Evolutionary conservation across 1,140 invertebrate genomes (phyloP), one percentile per base, ranked within the genome.

Genomic region (Lepidurus packardi): DNA sequence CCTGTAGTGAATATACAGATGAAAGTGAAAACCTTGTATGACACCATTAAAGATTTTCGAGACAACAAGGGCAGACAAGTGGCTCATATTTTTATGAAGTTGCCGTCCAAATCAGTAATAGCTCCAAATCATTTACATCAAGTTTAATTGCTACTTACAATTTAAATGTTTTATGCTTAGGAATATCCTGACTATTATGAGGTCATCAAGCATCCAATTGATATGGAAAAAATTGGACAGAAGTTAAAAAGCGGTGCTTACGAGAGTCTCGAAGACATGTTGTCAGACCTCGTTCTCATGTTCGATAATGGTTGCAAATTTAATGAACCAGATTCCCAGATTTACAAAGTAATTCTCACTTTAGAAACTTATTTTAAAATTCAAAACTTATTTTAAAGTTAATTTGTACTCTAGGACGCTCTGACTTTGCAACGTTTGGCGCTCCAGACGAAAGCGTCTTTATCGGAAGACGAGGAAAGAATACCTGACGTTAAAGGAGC

Each of bases 301-400:
- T 97, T 99, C 85, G 97, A 99, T 82, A 99, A 99, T 85, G 98
- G 97, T 42, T 99, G 96, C 87, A 98, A 98, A 86, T 99, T 98
- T 85, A 99, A 99, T 85, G 98, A 99, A 85, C 97, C 98, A 0
- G 97, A 98, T 85, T 98, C 97, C 0, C 94, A 97, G 84, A 98
- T 99, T 81, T 99, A 99, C 84, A 98, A 98, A 87, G 90, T 91
- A 84, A 84, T 84, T 84, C 76, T 44, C 74, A 16, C 80, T 45
- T 43, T 24, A 42, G 43, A 43, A 47, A 73, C n/a, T 47, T 76
- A 0, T 78, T 42, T 76, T 78, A 73, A 45, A 47, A 42, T 77
- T 44, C 47, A 43, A 16, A 34, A 74, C 34, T 80, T 47, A 34
- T 34, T 34, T 74, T 75, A n/a, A 25, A 73, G 25, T 77, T 1